Base-by-base conservation (phyloP, 2,113 vertebrate species). In the Trichechus manatus region DNA sequence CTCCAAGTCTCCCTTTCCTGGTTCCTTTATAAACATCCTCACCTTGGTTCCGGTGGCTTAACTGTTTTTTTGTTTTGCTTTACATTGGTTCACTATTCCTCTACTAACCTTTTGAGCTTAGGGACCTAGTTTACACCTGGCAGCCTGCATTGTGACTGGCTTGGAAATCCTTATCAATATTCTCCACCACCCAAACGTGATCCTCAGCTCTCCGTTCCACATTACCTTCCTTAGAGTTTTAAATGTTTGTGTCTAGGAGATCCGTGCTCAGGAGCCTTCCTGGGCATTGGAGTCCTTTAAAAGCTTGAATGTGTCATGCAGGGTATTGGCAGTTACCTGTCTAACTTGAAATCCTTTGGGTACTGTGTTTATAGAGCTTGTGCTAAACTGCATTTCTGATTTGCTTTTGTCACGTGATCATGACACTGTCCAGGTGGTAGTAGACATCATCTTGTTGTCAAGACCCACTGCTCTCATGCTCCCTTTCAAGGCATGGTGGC, bases 241-340 rank as follows among this genome's bases (percentile, higher is more conserved):
- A 2, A n/a, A 27, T 42, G 9, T 13, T n/a, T 29, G 23, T n/a
- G 3, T 36, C 42, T 9, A 13, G 59, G n/a, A 44, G 53, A n/a
- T 1, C 11, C 1, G 2, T 4, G 0, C 36, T 74, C 72, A 36
- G 19, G 20, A 9, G 36, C 6, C 39, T 84, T 36, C 6, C 33
- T 14, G 36, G 23, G 0, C 0, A 1, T 20, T 53, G 9, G 36
- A 79, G 1, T 7, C 68, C 44, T 29, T 8, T 36, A 27, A 15
- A 36, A 27, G 50, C 53, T 20, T 59, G 44, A 59, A 53, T 15
- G 50, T 70, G 47, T 44, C n/a, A 1, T 1, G 19, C 25, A 33
- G 0, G 68, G 0, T 50, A 29, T 4, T 36, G 0, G 3, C 5
- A n/a, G 10, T 4, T n/a, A 0, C 9, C 66, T 25, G 5, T 23